Base-by-base conservation (phyloP, 2,113 vertebrate species). In the Pterocles burchelli region DNA sequence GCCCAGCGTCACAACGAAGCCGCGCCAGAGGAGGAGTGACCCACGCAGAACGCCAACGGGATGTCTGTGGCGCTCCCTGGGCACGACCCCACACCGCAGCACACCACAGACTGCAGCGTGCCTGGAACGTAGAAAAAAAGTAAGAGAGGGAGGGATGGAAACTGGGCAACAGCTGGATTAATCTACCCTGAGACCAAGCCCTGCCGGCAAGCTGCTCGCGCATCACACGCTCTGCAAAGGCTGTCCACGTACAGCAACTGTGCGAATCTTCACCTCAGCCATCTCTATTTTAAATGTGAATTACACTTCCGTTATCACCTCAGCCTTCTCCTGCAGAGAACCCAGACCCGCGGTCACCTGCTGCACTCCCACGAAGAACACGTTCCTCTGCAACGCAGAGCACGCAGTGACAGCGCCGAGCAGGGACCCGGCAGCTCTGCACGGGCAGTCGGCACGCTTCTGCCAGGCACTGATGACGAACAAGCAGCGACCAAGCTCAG, bases 401-500 rank as follows among this genome's bases (percentile, higher is more conserved):
- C 38, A 41, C 38, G 38, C 11, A 12, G 38, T 12, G 38, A 41
- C 2, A 55, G 22, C 3, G 2, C 12, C 0, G 21, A 36, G 36
- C 4, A 19, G 34, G 31, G 10, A 13, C 22, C 29, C 17, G 25
- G 25, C 34, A 31, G 6, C 71, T 25, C 45, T 8, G 22, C 9
- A n/a, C 0, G 1, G 21, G 34, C 49, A 55, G 20, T 13, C 48
- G 38, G n/a, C 38, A 59, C 33, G 36, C 26, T 77, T 24, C 61
- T 18, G 33, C 26, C 20, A 55, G 54, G 58, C 46, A 29, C 21
- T 10, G 13, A 43, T 17, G 11, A 46, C 59, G 34, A 46, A 51
- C 0, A 28, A 62, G 46, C 57, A 74, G 26, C 0, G 0, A 21
- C 2, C 6, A 25, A 75, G 58, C 26, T 58, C 57, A 12, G 41